Conservation (phyloP, 2,888 invertebrate species). For the Papilio protenor region DNA sequence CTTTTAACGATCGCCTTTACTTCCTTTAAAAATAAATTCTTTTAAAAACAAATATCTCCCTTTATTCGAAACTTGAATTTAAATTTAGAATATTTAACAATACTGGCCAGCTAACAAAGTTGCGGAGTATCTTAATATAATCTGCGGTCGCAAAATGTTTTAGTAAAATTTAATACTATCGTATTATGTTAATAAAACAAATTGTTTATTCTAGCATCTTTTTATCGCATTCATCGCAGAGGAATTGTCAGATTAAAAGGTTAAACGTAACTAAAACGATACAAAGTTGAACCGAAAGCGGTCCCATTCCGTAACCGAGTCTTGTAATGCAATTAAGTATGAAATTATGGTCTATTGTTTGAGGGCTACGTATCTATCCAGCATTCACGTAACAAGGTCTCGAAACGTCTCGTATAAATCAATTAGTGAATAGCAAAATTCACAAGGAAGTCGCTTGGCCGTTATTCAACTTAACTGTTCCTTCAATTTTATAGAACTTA, state of each 20-base stretch:
- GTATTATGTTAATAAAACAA: constrained; percentile 69
- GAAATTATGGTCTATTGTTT: constrained; percentile 50
- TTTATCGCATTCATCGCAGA: neutral
- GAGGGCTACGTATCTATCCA: constrained; percentile 50
- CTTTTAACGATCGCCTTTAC: neutral
- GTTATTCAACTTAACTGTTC: constrained; percentile 48
- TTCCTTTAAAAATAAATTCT: neutral
- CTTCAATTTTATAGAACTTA: constrained; percentile 39
- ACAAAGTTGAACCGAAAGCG: constrained; percentile 39
- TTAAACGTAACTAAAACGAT: constrained; percentile 29
- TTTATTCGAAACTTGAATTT: constrained; percentile 1
- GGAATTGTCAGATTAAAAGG: constrained; percentile 3
- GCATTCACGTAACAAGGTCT: constrained; percentile 47
- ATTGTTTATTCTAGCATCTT: neutral
- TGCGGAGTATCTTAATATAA: constrained; percentile 59
- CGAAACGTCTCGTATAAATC: constrained; percentile 61
- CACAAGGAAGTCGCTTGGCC: constrained; percentile 63
- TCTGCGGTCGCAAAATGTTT: constrained; percentile 57
- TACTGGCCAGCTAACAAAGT: constrained; percentile 43
- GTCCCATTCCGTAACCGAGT: constrained; percentile 34
- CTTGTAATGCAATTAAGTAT: constrained; percentile 48
- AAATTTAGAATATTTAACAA: constrained; percentile 13
- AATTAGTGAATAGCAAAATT: constrained; percentile 57
- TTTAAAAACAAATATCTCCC: neutral
- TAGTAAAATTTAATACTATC: constrained; percentile 58